Base-by-base conservation (phyloP, 2,113 vertebrate species). In the Rhinoptilus africanus region DNA sequence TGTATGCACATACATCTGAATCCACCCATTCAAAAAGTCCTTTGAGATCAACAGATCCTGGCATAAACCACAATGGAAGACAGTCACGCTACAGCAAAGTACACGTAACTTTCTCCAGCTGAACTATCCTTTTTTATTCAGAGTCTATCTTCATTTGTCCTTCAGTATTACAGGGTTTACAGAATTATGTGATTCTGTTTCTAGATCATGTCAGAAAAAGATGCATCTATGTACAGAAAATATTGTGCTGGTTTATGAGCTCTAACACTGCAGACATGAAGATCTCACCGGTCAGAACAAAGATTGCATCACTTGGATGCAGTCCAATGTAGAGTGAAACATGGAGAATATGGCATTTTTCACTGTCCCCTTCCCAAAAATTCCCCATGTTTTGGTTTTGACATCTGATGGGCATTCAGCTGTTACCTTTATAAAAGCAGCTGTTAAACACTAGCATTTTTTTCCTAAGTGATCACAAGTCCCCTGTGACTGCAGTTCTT, bases 11-110 rank as follows among this genome's bases (percentile, higher is more conserved):
- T 50, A 73, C 37, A 54, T 67, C 53, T 90, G 67, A 85, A 85
- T 74, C n/a, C n/a, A 77, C 41, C 72, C 47, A 64, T 62, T 90
- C 74, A 83, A 7, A 72, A 92, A 90, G n/a, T 62, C 81, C 63
- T 88, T 34, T 47, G 72, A 75, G 57, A 86, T 15, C 21, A 90
- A 56, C 59, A 39, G 34, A 76, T 41, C 57, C 78, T 50, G 32
- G 53, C 92, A 88, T 66, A 92, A 89, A 92, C 82, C 19, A 57
- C 53, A 89, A 57, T 27, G 21, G 81, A 85, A 93, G 74, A 87
- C 57, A 78, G 28, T 11, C 60, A 73, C 0, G 2, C 48, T 80
- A 79, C 18, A 82, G 57, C 21, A 26, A 91, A 87, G 34, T 21
- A 62, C 35, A 24, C 28, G 28, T 34, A 67, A 68, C 19, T 20